These are phyloP conservation scores for Archips xylosteana DNA, from an alignment of 2,888 invertebrate genomes.

Conservation along the genomic window DNA sequence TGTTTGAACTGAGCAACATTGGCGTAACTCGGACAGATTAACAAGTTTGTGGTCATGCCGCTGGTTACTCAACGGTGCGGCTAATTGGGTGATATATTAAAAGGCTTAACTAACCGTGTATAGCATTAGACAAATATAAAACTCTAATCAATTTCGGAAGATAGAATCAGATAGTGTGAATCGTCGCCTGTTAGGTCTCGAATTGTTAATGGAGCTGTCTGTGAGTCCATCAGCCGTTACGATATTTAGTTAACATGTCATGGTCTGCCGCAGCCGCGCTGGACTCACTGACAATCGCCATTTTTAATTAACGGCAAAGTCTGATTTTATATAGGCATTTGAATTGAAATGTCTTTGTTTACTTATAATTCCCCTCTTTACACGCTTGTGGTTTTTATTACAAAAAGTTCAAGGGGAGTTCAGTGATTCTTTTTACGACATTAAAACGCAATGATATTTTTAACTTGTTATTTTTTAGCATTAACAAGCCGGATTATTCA, in stretches of 20 bases:
- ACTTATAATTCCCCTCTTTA: slow-evolving; percentile 9
- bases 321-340: slow-evolving; percentile 19
- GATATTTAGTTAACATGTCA: slow-evolving; percentile 29
- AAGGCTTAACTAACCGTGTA: slow-evolving; percentile 33
- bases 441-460: slow-evolving; percentile 13
- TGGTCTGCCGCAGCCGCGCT: slow-evolving; percentile 18
- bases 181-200: slow-evolving; percentile 26
- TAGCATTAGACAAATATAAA: slow-evolving; percentile 21
- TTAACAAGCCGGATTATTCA: background rate
- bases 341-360: slow-evolving; percentile 8
- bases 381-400: background rate
- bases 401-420: slow-evolving; percentile 8
- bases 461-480: background rate
- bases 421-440: slow-evolving; percentile 7
- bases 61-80: slow-evolving; percentile 36
- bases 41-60: slow-evolving; percentile 39
- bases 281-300: slow-evolving; percentile 18
- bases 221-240: slow-evolving; percentile 17
- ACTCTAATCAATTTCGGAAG: slow-evolving; percentile 25
- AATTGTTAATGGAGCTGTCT: slow-evolving; percentile 38
- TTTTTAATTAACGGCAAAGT: slow-evolving; percentile 31
- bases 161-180: slow-evolving; percentile 23
- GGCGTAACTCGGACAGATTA: slow-evolving; percentile 33
- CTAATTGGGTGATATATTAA: slow-evolving; percentile 38
- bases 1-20: slow-evolving; percentile 15